Evolutionary conservation across 2,797 vertebrate genomes (phyloP), one percentile per base, ranked within the genome.

Genomic region (Gymnodraco acuticeps): DNA sequence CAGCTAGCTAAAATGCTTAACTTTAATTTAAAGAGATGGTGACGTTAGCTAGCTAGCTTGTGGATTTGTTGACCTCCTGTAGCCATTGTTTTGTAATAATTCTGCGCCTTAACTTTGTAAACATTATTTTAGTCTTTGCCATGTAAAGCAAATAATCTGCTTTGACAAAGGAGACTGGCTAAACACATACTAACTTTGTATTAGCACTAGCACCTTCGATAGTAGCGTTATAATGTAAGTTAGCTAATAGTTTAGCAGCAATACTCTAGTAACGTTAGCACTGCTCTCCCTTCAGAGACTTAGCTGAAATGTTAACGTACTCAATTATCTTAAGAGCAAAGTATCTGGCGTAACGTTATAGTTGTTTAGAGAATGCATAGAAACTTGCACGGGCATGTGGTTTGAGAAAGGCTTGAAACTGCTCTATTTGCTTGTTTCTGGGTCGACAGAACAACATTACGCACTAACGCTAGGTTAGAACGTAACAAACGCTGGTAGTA

Each of bases 11-110:
- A 17, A 33, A 9, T 46, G 19, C 46, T 52, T 11, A 54, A n/a
- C 38, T 59, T 63, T 51, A 53, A 15, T 51, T 31, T 2, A 60
- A 9, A 27, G 10, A 9, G 41, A 33, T 19, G 12, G 15, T 2
- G 48, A 74, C 45, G 50, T 70, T 80, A 86, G 79, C 82, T 76
- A 50, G 67, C 66, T 78, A 68, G 63, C 67, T 58, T 10, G 55
- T 38, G 33, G 7, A 10, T 20, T 14, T 33, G 5, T 17, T 9
- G 33, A 7, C 33, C 6, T 38, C 33, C 33, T 38, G 33, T 38
- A 38, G 33, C 13, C n/a, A 13, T 27, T n/a, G 46, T 20, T 58
- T 16, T 48, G 20, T 27, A 33, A 1, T 5, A 43, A 12, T 33
- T 12, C 19, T 42, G 19, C 47, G 31, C 3, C 38, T 8, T 15